Evolutionary conservation across 2,797 vertebrate genomes (phyloP), one percentile per base, ranked within the genome.

Genomic region (Acestrorhynchus altus): DNA sequence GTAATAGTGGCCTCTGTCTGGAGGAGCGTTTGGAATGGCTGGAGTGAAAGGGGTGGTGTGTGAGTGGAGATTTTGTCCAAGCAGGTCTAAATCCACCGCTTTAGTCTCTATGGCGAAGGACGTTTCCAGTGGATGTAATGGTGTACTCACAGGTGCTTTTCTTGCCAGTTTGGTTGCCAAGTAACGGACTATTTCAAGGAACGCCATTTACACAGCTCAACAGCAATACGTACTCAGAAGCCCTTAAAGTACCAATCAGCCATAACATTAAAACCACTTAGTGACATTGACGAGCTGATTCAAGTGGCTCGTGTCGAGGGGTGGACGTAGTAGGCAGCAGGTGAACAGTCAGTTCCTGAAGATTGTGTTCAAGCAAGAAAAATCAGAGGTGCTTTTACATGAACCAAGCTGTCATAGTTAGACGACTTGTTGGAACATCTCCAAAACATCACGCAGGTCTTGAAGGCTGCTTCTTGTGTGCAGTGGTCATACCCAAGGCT

Each of bases 91-190:
- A 56, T 61, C 68, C 7, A 5, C 12, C 52, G 40, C 26, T 57
- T 72, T 74, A 77, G 79, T 85, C 67, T 28, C 75, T 83, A 76
- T 79, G 73, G 82, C 77, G 78, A 81, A 78, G 73, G 87, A 90
- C 85, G 80, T 92, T 91, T 90, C 90, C 87, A 88, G 82, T 84
- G 78, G 78, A 86, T 72, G 76, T 59, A 83, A 85, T 87, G 74
- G 84, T 88, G 86, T 77, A 81, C 83, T 72, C 88, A 82, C 89
- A 90, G 91, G 92, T 92, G 92, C 90, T 91, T 91, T 83, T 85
- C 85, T 88, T 83, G 81, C 84, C 89, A 90, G 87, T 87, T 85
- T 84, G 78, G 92, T 94, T 93, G 91, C 93, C 82, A 69, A 83
- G 86, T 59, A 81, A 85, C 81, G 24, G 80, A 73, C 60, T 66